Evolutionary conservation across 2,113 vertebrate species (phyloP).

Genomic region (Murina feae): DNA sequence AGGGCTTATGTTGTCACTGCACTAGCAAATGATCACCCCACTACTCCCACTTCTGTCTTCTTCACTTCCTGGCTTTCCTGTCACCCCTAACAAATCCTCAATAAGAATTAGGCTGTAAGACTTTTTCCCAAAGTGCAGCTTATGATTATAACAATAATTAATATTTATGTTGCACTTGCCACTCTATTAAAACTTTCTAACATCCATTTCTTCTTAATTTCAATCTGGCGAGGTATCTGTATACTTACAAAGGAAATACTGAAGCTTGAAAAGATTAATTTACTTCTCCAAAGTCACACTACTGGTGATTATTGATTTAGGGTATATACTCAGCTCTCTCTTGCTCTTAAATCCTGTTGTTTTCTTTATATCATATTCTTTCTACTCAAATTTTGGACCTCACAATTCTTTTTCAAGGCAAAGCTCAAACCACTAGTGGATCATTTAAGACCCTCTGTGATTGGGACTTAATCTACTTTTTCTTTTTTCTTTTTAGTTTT

Average conservation of each 20-base stretch:
- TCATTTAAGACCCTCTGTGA: not conserved
- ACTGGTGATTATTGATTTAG: not conserved
- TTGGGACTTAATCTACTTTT: not conserved
- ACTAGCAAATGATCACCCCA: not conserved
- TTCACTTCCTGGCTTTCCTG: not conserved
- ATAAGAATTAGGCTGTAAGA: not conserved
- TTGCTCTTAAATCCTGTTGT: not conserved
- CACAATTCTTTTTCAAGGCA: not conserved
- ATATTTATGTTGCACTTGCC: not conserved
- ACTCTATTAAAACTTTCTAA: not conserved
- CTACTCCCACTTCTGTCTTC: not conserved
- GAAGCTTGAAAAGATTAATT: not conserved
- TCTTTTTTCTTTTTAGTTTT: not conserved
- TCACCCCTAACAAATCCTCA: not conserved
- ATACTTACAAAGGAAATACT: not conserved
- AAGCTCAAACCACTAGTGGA: not conserved
- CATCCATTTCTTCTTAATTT: slow-evolving; percentile 6
- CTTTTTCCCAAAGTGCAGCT: not conserved
- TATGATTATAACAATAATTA: not conserved
- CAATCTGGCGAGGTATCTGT: not conserved
- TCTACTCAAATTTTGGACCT: not conserved
- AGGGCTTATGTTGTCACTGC: not conserved
- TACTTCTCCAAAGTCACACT: not conserved
- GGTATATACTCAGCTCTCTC: not conserved
- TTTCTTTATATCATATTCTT: not conserved